Percentiles rank a stretch among this genome's conserved stretches.
Conservation (phyloP, 2,888 invertebrate species). For the Xylophagus ater region DNA sequence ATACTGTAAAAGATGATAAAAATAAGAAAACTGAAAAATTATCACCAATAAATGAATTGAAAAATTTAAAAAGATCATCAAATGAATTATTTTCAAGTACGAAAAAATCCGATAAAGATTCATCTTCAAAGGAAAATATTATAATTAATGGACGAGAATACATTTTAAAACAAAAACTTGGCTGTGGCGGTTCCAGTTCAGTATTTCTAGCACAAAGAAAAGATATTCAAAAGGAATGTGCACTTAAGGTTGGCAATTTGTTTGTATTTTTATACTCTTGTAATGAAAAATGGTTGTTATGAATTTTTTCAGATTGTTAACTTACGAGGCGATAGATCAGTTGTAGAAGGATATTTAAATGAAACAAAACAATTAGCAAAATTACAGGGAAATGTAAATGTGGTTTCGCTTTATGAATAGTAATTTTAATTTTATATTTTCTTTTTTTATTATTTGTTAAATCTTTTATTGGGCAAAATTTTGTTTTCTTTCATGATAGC, state of each 20-base stretch:
- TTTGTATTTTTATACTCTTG: neutral
- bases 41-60: constrained; percentile 13
- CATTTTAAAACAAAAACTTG: constrained; percentile 60
- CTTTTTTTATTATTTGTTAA: neutral
- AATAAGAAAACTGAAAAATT: neutral
- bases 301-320: constrained; percentile 62
- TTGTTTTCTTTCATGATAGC: neutral
- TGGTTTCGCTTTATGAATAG: constrained; percentile 80
- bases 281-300: neutral
- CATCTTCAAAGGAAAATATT: constrained; percentile 36
- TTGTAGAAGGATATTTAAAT: constrained; percentile 71
- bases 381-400: constrained; percentile 69
- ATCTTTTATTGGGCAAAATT: neutral
- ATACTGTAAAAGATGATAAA: constrained; percentile 24
- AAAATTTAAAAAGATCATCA: constrained; percentile 3
- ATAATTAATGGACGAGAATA: constrained; percentile 63
- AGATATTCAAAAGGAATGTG: constrained; percentile 29
- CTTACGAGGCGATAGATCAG: constrained; percentile 57
- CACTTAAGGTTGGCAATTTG: constrained; percentile 27
- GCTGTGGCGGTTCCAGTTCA: constrained; percentile 83
- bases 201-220: constrained; percentile 45
- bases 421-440: too few species aligned
- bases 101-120: constrained; percentile 29
- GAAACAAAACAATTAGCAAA: constrained; percentile 74
- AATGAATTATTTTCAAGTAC: too few species aligned